Conservation (phyloP, 2,797 vertebrate genomes). For the Syndactyla subalaris region DNA sequence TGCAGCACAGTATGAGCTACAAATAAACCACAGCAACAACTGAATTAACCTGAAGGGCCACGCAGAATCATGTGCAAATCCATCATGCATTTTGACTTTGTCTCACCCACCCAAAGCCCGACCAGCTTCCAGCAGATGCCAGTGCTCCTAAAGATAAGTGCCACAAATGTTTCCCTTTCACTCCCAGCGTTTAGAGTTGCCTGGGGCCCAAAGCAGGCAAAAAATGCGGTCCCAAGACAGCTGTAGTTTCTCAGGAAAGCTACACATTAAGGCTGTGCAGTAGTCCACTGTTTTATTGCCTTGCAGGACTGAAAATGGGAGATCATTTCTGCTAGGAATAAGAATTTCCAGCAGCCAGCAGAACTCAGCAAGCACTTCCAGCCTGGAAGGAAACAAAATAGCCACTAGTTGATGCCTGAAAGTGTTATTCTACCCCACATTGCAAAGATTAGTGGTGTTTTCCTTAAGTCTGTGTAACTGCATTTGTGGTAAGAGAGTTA, state of each 20-base stretch:
- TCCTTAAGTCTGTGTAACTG: not conserved
- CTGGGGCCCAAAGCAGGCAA: conserved; percentile 10
- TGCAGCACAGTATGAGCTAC: not conserved
- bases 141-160: not conserved
- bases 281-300: conserved; percentile 31
- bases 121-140: conserved; percentile 9
- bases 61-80: not conserved
- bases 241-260: conserved; percentile 43
- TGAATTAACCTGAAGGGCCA: conserved; percentile 11
- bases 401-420: not conserved
- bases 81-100: not conserved
- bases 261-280: not conserved
- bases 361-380: not conserved
- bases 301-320: conserved; percentile 17
- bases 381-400: not conserved
- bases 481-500: not conserved
- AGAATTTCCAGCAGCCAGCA: not conserved
- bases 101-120: not conserved
- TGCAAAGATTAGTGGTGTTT: not conserved
- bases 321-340: not conserved
- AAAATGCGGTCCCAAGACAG: conserved; percentile 43
- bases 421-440: not conserved
- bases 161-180: conserved; percentile 30
- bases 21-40: not conserved
- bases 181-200: not conserved